These are phyloP conservation scores for Microtus montanus DNA, from an alignment of 2,113 vertebrate genomes.

Conservation along the genomic window DNA sequence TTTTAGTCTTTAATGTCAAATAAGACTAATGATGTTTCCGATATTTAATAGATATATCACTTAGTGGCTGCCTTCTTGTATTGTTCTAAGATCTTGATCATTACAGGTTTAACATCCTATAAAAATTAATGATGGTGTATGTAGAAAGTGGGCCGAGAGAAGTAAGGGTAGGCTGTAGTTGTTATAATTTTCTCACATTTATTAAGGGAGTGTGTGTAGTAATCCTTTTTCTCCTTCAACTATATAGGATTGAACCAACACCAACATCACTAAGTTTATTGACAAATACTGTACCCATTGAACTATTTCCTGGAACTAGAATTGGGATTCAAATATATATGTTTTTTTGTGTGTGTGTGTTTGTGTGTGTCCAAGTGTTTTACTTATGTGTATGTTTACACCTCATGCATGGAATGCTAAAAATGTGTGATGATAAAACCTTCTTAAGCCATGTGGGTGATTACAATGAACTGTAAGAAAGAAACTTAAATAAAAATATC, in stretches of 20 bases:
- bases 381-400: not conserved
- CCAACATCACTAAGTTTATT: not conserved
- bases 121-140: not conserved
- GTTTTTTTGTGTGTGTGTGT: too few species aligned
- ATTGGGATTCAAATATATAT: too few species aligned
- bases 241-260: not conserved
- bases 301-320: not conserved
- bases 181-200: not conserved
- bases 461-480: not conserved
- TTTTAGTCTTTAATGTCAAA: not conserved
- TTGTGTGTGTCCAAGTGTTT: not conserved
- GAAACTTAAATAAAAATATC: not conserved
- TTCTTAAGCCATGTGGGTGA: not conserved
- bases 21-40: not conserved
- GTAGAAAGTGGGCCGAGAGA: not conserved
- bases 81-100: not conserved
- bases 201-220: not conserved
- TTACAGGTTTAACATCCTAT: not conserved
- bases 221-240: not conserved
- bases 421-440: not conserved
- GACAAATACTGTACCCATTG: not conserved
- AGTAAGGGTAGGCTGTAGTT: not conserved
- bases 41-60: not conserved
- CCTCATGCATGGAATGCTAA: not conserved
- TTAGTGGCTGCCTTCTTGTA: not conserved